Base-by-base conservation (phyloP, 2,888 invertebrate genomes). In the Clusia tigrina region DNA sequence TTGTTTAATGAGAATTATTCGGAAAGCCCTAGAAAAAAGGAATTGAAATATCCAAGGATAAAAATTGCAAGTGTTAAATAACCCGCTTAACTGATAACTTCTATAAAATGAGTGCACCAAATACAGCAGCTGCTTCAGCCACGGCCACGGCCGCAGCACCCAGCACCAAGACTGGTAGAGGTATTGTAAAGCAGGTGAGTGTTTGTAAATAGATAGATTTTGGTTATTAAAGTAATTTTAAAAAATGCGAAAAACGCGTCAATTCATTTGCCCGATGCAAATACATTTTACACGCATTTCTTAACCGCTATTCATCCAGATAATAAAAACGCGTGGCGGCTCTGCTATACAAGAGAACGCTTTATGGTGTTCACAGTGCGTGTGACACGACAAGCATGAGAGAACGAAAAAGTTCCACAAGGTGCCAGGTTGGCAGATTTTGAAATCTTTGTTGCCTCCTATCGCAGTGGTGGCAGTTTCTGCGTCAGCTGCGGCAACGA, bases 371-470 rank as follows among this genome's bases (percentile, higher is more conserved):
- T 18, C 55, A 62, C 58, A 58, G 66, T 67, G 62, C 66, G 77
- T 69, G 70, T 74, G 73, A 77, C 77, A 73, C 71, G 78, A 74
- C 71, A 65, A 71, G 71, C 73, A 73, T 70, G 72, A 70, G 69
- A 53, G 63, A 58, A 52, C 71, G 69, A 76, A 79, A 82, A 81
- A 80, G 78, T 79, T 80, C 72, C 74, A 76, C 74, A 78, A 78
- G 80, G 74, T 81, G 82, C 82, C 81, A 81, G 78, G 74, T 73
- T 82, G 82, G 81, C 81, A 81, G 76, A 81, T 81, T 82, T 32
- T 51, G 25, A 51, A 32, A 48, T 62, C 53, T 54, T 54, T 37
- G 37, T 32, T 55, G n/a, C n/a, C n/a, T n/a, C n/a, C n/a, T n/a
- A n/a, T n/a, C n/a, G n/a, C n/a, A n/a, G n/a, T n/a, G n/a, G n/a